phyloP scores from a whole-genome alignment of 2,797 vertebrate species.

The Echiichthys vipera region DNA sequence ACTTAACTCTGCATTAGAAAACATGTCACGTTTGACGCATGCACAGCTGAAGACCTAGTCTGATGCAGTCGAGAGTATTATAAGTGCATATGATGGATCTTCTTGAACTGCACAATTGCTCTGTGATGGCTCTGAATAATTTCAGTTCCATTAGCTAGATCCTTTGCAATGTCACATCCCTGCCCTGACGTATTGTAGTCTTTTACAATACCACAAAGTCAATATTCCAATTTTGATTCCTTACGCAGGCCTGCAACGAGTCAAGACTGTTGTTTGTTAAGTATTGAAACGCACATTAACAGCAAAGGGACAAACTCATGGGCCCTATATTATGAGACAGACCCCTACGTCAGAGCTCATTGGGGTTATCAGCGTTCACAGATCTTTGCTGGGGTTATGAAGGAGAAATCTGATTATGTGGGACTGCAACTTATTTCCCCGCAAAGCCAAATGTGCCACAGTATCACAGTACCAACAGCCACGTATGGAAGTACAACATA shows the following conservation, averaged over 20 bases:
- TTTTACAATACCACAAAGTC: constrained; percentile 53
- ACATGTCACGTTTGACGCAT: constrained; percentile 14
- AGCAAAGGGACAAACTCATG: constrained; percentile 60
- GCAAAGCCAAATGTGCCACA: constrained; percentile 43
- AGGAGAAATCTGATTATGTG: constrained; percentile 59
- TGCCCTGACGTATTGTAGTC: constrained; percentile 56
- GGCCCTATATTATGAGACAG: constrained; percentile 51
- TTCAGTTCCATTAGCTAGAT: constrained; percentile 43
- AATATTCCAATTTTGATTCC: constrained; percentile 63
- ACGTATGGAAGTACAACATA: constrained; percentile 29
- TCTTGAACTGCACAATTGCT: constrained; percentile 38
- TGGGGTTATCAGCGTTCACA: constrained; percentile 59
- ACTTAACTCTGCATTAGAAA: constrained; percentile 12
- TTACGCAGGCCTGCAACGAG: constrained; percentile 30
- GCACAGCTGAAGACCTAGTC: constrained; percentile 9
- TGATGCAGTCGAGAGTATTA: constrained; percentile 27
- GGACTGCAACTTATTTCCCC: constrained; percentile 57
- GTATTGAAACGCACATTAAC: constrained; percentile 53
- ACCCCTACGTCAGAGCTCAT: constrained; percentile 62
- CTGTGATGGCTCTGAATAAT: constrained; percentile 39
- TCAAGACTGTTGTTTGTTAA: constrained; percentile 34
- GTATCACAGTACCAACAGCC: constrained; percentile 58
- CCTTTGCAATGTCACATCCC: constrained; percentile 55
- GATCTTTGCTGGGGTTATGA: constrained; percentile 60
- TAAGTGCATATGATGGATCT: constrained; percentile 45